Base-by-base conservation (phyloP, 2,113 vertebrate genomes). In the Aptenodytes forsteri region DNA sequence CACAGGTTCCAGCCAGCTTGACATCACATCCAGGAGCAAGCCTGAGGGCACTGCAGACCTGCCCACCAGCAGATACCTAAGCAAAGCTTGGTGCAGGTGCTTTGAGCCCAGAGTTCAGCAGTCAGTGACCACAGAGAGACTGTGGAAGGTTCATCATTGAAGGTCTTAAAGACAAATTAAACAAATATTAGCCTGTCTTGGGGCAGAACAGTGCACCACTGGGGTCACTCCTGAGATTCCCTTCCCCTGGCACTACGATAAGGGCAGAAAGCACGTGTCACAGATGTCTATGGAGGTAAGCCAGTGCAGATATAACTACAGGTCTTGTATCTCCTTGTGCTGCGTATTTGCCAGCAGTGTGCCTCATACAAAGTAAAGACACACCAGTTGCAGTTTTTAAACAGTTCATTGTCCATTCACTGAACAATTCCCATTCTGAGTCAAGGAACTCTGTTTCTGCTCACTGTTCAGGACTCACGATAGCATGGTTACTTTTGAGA, bases 221-320 rank as follows among this genome's bases (percentile, higher is more conserved):
- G 65, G 13, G 11, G 27, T 70, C 66, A 9, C 14, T 72, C 42
- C 56, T 32, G 42, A 69, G 58, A 30, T n/a, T 50, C 15, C 32
- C 44, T 59, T 46, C 64, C 40, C 61, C 38, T 64, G 83, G 61
- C 26, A 9, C 25, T 47, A 12, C 18, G 32, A 17, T 27, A 36
- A 22, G 7, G 17, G 26, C 76, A 66, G 46, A 34, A 62, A 66
- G 73, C 13, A 16, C 0, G 0, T 4, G 4, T 42, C 34, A 26
- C 38, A 49, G 58, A 15, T 77, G 32, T 23, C 62, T 16, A 27
- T 29, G 81, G 52, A 83, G 25, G 3, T 72, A 26, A 76, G 36
- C 34, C 62, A 32, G 36, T 12, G 21, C 13, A 52, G 58, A 7
- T 26, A 7, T 5, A 72, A 19, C 23, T 34, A 16, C 26, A 67